Evolutionary conservation across 2,888 invertebrate genomes (phyloP), one percentile per base, ranked within the genome.

Genomic region (Seladonia tumulorum): DNA sequence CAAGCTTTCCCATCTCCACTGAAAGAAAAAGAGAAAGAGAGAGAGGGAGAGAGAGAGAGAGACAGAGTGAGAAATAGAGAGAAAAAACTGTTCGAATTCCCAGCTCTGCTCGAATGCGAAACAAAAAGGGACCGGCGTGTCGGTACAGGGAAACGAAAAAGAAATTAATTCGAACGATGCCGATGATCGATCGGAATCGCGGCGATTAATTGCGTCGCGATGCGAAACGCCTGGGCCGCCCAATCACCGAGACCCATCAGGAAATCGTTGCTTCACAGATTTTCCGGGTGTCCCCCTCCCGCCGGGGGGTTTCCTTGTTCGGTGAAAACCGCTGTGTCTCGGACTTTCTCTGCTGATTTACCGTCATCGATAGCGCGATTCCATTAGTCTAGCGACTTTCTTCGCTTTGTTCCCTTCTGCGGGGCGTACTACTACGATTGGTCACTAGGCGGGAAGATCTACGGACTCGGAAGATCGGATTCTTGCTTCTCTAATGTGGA

Each of bases 331-430:
- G 2, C 47, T 47, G 42, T 49, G 70, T 63, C 73, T 66, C 22
- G 73, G 49, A 84, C 84, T 85, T 85, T 85, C 85, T 85, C 84
- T 47, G 29, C 53, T 71, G 84, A 76, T 85, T 83, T 74, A 80
- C 53, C 68, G 79, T 80, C 85, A 53, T 76, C 76, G 84, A 85
- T 70, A 49, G 45, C 57, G 29, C 14, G 71, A 47, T 25, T 42
- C 77, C 73, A 78, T 82, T 78, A 25, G 60, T 60, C 75, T n/a
- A 57, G 39, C 18, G 70, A 83, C 83, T 72, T 85, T 72, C 83
- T 47, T 25, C 45, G n/a, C 53, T 22, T 22, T 60, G 53, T 47
- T 84, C 76, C 57, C 66, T 63, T 63, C 49, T 68, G 68, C 29
- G 49, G 35, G 63, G 35, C 47, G n/a, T 47, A 53, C 53, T 53